Evolutionary conservation across 2,888 invertebrate species (phyloP).

Genomic region (Physocephala rufipes): DNA sequence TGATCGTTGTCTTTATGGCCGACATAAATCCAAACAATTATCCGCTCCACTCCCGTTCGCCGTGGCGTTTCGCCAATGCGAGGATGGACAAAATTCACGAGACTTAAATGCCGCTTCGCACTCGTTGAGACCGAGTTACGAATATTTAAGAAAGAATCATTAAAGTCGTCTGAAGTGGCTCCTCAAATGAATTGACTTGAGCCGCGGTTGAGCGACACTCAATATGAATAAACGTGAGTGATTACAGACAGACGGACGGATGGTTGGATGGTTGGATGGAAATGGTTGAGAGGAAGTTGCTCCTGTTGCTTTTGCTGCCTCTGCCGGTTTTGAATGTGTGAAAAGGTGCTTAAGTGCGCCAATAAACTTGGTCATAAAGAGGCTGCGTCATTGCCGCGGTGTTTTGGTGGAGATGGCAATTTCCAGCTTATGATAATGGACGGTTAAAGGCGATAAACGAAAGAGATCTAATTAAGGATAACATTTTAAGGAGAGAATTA

Average conservation of each 20-base stretch:
- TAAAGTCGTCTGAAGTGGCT: not conserved
- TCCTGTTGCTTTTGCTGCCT: no score
- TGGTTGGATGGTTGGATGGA: no score
- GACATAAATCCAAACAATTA: conserved; percentile 13
- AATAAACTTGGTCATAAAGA: not conserved
- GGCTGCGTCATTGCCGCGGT: no score
- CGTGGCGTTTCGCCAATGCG: not conserved
- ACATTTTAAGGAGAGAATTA: no score
- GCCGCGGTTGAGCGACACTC: conserved; percentile 2
- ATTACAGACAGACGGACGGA: no score
- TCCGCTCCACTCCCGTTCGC: conserved; percentile 1
- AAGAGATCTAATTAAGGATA: no score
- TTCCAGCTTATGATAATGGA: no score
- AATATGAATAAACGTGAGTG: no score
- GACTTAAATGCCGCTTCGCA: conserved; percentile 29
- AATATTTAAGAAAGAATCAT: not conserved
- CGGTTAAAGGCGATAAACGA: no score
- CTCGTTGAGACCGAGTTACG: conserved; percentile 1
- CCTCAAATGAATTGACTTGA: not conserved
- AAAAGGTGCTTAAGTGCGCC: not conserved
- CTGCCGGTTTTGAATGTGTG: no score
- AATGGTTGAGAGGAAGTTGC: no score
- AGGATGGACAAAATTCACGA: conserved; percentile 14
- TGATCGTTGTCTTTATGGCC: conserved; percentile 22
- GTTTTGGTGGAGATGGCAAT: no score